Conservation (phyloP, 1,140 invertebrate genomes). For the Delia radicum region DNA sequence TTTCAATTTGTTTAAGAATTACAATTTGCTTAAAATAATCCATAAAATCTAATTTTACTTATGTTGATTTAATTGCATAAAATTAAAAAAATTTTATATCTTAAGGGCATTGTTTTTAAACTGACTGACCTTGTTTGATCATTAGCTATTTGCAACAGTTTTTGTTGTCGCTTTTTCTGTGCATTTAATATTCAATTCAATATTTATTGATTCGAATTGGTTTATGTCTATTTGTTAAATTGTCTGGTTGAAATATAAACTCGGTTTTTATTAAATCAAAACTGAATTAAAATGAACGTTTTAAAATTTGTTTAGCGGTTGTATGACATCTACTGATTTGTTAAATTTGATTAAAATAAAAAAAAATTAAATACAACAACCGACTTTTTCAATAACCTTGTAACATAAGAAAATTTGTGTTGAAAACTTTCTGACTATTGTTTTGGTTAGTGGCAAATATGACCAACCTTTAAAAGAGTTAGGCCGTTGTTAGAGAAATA, state of each 20-base stretch:
- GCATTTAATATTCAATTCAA: not conserved
- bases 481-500: no score
- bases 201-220: not conserved
- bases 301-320: not conserved
- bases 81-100: not conserved
- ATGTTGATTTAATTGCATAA: not conserved
- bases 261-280: not conserved
- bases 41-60: not conserved
- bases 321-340: constrained; percentile 1
- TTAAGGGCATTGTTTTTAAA: not conserved
- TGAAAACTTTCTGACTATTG: constrained; percentile 1
- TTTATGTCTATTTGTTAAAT: not conserved
- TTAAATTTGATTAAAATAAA: not conserved
- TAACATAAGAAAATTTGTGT: constrained; percentile 2
- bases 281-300: not conserved
- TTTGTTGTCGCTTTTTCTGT: not conserved
- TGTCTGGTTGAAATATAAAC: not conserved
- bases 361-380: not conserved
- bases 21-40: not conserved
- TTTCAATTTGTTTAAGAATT: not conserved
- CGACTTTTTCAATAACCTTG: not conserved
- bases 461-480: not conserved
- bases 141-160: not conserved
- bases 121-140: not conserved
- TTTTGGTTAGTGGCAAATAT: not conserved